Conservation (phyloP, 2,888 invertebrate genomes). For the Latrodectus hesperus region DNA sequence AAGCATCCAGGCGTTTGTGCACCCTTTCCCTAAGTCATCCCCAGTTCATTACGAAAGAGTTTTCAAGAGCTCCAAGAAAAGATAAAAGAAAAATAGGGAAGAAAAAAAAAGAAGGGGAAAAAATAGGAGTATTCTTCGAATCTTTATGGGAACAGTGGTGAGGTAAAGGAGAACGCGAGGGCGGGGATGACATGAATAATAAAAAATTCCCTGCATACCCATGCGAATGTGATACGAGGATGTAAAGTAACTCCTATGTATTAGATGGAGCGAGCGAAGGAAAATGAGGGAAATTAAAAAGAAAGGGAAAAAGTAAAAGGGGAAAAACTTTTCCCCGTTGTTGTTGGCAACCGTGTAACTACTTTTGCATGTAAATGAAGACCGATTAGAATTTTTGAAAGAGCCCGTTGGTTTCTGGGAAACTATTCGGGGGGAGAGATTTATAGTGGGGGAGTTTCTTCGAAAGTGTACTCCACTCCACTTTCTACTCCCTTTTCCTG, state of each 20-base stretch:
- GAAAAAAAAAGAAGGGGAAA: not conserved
- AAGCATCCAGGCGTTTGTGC: constrained; percentile 28
- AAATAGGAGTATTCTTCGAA: not conserved
- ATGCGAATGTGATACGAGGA: constrained; percentile 19
- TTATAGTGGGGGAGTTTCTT: constrained; percentile 8
- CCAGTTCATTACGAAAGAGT: constrained; percentile 34
- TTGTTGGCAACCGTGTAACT: constrained; percentile 31
- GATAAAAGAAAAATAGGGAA: not conserved
- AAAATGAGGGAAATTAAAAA: not conserved
- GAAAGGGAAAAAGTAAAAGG: too few species aligned
- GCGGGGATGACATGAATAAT: not conserved
- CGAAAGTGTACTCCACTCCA: not conserved
- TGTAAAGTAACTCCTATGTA: constrained; percentile 42
- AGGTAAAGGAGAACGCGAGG: not conserved
- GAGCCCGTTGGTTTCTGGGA: not conserved
- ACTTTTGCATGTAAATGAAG: constrained; percentile 41
- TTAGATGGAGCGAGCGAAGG: not conserved
- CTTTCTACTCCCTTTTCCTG: not conserved
- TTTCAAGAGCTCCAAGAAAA: constrained; percentile 7
- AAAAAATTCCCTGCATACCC: constrained; percentile 9
- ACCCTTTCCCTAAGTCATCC: not conserved
- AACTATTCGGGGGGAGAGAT: constrained; percentile 6
- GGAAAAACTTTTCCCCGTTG: not conserved
- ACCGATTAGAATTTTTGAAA: constrained; percentile 11
- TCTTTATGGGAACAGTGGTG: not conserved